Percentiles rank a stretch among this genome's conserved stretches.
Conservation (phyloP, 2,797 vertebrate species). For the Cirrhinus molitorella region DNA sequence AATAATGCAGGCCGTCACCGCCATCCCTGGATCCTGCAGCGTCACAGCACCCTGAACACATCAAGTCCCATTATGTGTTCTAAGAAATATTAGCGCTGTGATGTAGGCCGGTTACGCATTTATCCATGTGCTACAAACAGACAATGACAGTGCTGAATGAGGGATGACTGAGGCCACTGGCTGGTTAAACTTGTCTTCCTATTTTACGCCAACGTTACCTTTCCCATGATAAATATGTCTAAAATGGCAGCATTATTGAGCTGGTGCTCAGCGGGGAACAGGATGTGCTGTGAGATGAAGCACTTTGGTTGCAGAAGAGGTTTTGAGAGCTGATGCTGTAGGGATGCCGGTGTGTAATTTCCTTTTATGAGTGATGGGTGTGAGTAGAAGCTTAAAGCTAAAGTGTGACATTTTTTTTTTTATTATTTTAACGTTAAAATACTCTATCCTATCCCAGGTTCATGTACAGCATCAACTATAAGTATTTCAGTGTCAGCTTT, state of each 20-base stretch:
- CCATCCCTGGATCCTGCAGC: constrained; percentile 2
- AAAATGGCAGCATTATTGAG: constrained; percentile 35
- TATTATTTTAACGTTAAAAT: neutral
- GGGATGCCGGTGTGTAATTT: constrained; percentile 28
- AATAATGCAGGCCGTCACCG: constrained; percentile 50
- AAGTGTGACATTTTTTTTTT: neutral
- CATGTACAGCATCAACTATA: neutral
- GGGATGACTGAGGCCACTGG: constrained; percentile 30
- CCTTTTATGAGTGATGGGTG: constrained; percentile 28
- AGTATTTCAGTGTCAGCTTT: neutral
- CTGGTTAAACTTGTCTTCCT: constrained; percentile 34
- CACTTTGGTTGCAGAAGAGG: constrained; percentile 19
- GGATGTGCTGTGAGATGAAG: constrained; percentile 27
- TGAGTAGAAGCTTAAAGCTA: constrained; percentile 13
- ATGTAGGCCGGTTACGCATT: constrained; percentile 10
- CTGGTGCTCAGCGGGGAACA: constrained; percentile 30
- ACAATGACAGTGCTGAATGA: constrained; percentile 26
- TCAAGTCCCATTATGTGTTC: constrained; percentile 41
- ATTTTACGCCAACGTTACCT: constrained; percentile 25
- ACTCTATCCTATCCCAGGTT: neutral
- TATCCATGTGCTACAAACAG: constrained; percentile 36
- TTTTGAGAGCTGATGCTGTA: constrained; percentile 23
- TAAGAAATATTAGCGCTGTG: constrained; percentile 35
- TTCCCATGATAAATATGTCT: constrained; percentile 38
- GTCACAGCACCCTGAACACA: constrained; percentile 35